Conservation (phyloP, 2,888 invertebrate genomes). For the Bellardia pandia region DNA sequence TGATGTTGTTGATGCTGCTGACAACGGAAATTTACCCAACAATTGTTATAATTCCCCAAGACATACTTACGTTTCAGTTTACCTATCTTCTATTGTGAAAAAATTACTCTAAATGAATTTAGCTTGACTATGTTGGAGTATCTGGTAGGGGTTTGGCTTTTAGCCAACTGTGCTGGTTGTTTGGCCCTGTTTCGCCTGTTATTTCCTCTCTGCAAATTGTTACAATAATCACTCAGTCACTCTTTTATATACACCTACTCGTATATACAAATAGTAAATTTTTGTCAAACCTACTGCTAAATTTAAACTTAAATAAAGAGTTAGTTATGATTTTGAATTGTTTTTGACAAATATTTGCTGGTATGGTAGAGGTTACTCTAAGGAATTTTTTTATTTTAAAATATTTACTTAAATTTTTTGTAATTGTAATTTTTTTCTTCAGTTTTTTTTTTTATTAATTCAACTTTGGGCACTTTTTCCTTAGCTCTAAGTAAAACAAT, state of each 20-base stretch:
- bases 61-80: conserved; percentile 53
- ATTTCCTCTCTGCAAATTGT: conserved; percentile 49
- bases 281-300: not conserved
- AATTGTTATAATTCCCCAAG: conserved; percentile 71
- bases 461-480: not conserved
- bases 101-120: conserved; percentile 12
- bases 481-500: not conserved
- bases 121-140: conserved; percentile 2
- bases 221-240: conserved; percentile 41
- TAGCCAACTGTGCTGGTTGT: conserved; percentile 56
- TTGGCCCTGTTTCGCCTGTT: conserved; percentile 46
- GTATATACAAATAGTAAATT: not conserved
- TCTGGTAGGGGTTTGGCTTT: conserved; percentile 38
- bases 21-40: conserved; percentile 73
- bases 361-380: not conserved
- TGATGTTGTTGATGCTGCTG: conserved; percentile 47
- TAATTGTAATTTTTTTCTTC: not conserved
- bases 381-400: not conserved
- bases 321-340: conserved; percentile 36
- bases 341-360: conserved; percentile 26
- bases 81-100: conserved; percentile 19
- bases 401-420: conserved; percentile 8
- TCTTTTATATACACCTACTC: too few relatives aligned
- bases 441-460: not conserved
- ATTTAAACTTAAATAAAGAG: conserved; percentile 27